phyloP scores from a whole-genome alignment of 2,888 invertebrate genomes.

The Drosophila prolongata region DNA sequence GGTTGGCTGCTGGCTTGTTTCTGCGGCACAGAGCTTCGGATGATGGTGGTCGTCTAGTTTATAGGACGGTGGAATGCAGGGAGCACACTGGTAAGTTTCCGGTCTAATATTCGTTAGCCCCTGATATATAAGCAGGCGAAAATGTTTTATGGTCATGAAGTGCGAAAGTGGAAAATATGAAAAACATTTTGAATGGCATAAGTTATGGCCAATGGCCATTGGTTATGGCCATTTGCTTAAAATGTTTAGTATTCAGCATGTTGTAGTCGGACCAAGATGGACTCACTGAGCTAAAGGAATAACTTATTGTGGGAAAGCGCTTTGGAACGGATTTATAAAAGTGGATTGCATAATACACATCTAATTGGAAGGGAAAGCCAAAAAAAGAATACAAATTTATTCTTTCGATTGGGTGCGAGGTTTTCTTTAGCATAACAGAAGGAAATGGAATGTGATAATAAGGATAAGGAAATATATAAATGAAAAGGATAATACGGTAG shows the following conservation, averaged over 20 bases:
- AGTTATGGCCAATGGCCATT: constrained; percentile 49
- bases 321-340: constrained; percentile 33
- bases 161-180: constrained; percentile 79
- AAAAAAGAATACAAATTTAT: neutral
- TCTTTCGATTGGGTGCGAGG: neutral
- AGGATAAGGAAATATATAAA: neutral
- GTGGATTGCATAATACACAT: constrained; percentile 30
- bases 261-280: neutral
- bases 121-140: constrained; percentile 50
- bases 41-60: constrained; percentile 15
- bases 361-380: constrained; percentile 6
- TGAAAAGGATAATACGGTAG: neutral
- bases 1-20: constrained; percentile 50
- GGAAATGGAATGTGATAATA: neutral
- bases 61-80: constrained; percentile 5
- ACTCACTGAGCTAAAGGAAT: neutral
- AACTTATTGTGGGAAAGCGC: constrained; percentile 5
- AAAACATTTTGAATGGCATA: constrained; percentile 50
- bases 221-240: constrained; percentile 49
- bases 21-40: constrained; percentile 11
- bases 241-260: constrained; percentile 38
- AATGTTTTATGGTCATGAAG: constrained; percentile 80
- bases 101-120: constrained; percentile 70
- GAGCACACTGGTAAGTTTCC: constrained; percentile 23
- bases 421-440: neutral